Evolutionary conservation across 92 coral and sea anemone genomes (phyloP).

Genomic region (Epizoanthus scotinus): DNA sequence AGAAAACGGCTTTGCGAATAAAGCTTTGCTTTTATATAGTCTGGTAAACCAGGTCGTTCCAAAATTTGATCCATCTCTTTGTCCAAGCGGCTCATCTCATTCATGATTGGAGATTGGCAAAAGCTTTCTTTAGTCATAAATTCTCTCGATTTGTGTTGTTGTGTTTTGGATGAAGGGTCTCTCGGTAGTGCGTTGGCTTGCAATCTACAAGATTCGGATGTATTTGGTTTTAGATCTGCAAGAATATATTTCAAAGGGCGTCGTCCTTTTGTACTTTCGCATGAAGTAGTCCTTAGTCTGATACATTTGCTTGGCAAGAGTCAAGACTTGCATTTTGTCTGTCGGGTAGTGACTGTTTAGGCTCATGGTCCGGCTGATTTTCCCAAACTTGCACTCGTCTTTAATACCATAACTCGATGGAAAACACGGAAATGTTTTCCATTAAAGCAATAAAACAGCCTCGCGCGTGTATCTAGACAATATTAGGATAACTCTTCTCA

Average conservation of each 20-base stretch:
- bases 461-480: too few species aligned
- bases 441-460: too few species aligned
- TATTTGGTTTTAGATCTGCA: conserved; percentile 32
- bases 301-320: conserved; percentile 21
- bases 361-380: conserved; percentile 27
- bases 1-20: conserved; percentile 4
- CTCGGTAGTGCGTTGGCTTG: conserved; percentile 34
- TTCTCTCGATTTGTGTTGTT: conserved; percentile 30
- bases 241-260: conserved; percentile 35
- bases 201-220: conserved; percentile 21
- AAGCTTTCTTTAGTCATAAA: conserved; percentile 36
- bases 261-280: conserved; percentile 24
- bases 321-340: conserved; percentile 24
- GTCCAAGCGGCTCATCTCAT: conserved; percentile 4
- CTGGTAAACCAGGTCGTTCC: not conserved
- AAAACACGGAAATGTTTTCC: too few species aligned
- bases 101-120: conserved; percentile 30
- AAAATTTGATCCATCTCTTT: not conserved
- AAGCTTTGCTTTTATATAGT: not conserved
- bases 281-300: not conserved
- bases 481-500: too few species aligned
- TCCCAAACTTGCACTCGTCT: too few species aligned
- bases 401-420: too few species aligned
- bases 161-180: conserved; percentile 18
- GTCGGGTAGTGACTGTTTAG: conserved; percentile 22